phyloP scores from a whole-genome alignment of 2,797 vertebrate species.

The Gymnocypris eckloni region DNA sequence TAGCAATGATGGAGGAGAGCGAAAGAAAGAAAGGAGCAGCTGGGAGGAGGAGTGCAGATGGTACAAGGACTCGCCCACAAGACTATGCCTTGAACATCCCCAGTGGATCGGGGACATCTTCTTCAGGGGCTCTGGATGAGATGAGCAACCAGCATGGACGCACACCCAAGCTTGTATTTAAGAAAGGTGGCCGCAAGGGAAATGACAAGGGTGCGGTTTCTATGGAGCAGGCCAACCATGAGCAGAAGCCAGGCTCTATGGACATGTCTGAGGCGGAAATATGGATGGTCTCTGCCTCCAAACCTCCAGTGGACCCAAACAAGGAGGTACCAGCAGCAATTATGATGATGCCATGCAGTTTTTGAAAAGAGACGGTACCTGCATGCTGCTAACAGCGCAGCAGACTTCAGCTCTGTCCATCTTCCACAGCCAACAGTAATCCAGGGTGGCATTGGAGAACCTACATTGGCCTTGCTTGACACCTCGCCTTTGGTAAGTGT shows the following conservation, averaged over 20 bases:
- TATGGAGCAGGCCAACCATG: slow-evolving; percentile 78
- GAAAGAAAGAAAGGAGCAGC: slow-evolving; percentile 84
- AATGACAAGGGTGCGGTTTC: slow-evolving; percentile 88
- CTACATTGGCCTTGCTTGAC: slow-evolving; percentile 89
- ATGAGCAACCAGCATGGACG: slow-evolving; percentile 86
- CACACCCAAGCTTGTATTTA: slow-evolving; percentile 92
- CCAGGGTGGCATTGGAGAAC: slow-evolving; percentile 93
- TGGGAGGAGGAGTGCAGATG: slow-evolving; percentile 70
- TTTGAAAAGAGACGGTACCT: slow-evolving; percentile 98
- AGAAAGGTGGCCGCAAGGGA: slow-evolving; percentile 90
- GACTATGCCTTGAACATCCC: slow-evolving; percentile 91
- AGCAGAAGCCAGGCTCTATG: slow-evolving; percentile 86
- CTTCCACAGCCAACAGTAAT: slow-evolving; percentile 93
- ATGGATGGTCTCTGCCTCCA: slow-evolving; percentile 90
- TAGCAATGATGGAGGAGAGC: slow-evolving; percentile 85
- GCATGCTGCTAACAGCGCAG: slow-evolving; percentile 86
- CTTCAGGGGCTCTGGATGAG: slow-evolving; percentile 75
- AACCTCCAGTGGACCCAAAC: slow-evolving; percentile 83
- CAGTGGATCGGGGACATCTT: slow-evolving; percentile 73
- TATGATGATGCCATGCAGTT: slow-evolving; percentile 99
- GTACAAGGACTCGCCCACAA: slow-evolving; percentile 74
- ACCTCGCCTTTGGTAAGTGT: slow-evolving; percentile 85
- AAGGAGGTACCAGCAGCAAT: slow-evolving; percentile 90
- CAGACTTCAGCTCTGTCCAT: slow-evolving; percentile 91
- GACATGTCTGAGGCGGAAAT: slow-evolving; percentile 80